Evolutionary conservation across 2,888 invertebrate genomes (phyloP), one percentile per base, ranked within the genome.

Genomic region (Hypomecis atomaria): DNA sequence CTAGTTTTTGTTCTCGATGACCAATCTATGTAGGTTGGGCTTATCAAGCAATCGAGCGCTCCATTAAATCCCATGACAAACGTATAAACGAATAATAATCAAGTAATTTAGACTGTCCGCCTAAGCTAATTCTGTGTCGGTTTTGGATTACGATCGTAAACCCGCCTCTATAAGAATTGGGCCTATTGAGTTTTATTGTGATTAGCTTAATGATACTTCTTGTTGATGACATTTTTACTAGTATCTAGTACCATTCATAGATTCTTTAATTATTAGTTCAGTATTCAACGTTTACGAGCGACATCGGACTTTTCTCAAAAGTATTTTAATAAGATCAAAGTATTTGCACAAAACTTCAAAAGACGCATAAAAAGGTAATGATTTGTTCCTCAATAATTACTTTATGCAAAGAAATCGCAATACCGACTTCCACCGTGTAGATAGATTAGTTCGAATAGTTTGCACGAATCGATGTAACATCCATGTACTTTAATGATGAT

Each of bases 131-230:
- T 57, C 53, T 48, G 53, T 65, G 48, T 65, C 52, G 48, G n/a
- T 53, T 57, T 65, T 65, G 60, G 53, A 65, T 61, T 58, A 52
- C 57, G 52, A 58, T 61, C 65, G 57, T 65, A 65, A 65, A 65
- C 40, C 60, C 56, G 13, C 45, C 52, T 65, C 50, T 56, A 42
- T 62, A 53, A 56, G 40, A 50, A 65, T 65, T 64, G 60, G 60
- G 60, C 65, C 65, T 60, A 65, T 65, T 43, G 38, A 65, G 48
- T 65, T 65, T 65, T 65, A 65, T 65, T 57, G 42, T 53, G 57
- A 61, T 65, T 60, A 44, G 38, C 4, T 56, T 56, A 59, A 65
- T 65, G 56, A 65, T 56, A 52, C 54, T 57, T 53, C 60, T 57
- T 43, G 48, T 57, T 53, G 34, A 52, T 50, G 43, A 65, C 65